Evolutionary conservation across 2,113 vertebrate genomes (phyloP), one percentile per base, ranked within the genome.

Genomic region (Psephotus haematonotus): DNA sequence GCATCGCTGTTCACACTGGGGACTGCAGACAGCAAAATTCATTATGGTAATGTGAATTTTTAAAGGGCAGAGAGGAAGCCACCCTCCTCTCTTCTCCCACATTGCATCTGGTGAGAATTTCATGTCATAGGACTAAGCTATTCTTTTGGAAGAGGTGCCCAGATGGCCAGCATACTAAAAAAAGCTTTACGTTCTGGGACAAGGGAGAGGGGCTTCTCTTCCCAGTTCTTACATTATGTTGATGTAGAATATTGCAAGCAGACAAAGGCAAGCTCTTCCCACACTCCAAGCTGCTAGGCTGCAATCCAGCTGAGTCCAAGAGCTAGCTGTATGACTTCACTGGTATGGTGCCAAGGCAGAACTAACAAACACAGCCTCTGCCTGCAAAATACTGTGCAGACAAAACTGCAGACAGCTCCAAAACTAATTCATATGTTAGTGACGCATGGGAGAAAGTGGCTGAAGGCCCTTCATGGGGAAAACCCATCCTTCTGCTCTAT

Each of bases 341-440:
- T 70, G 78, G 71, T 83, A 67, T 2, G 13, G 33, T 65, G 88
- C 81, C 92, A 89, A 92, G 77, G 67, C 85, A 92, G 71, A 92
- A 59, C 65, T 85, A 37, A 85, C 13, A 82, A 49, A 59, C 71
- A 35, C 63, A 77, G 82, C 33, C 72, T 65, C 83, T 69, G 76
- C 76, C 86, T 91, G 86, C 64, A 90, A 78, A 81, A 69, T 8
- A n/a, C 81, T 7, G 23, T 2, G 20, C 81, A 92, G 72, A 69
- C 88, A 77, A 44, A 88, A 44, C 75, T 72, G 79, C 78, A 85
- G 68, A n/a, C 67, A 78, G 90, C 92, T 88, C 88, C 76, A 84
- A 65, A 92, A 64, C 6, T 17, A 75, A 17, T 5, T 39, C 20
- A 0, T 67, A 65, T 31, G 23, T 23, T 23, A 47, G 31, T 31